Conservation (phyloP, 2,888 invertebrate genomes). For the Serrognathus titanus region DNA sequence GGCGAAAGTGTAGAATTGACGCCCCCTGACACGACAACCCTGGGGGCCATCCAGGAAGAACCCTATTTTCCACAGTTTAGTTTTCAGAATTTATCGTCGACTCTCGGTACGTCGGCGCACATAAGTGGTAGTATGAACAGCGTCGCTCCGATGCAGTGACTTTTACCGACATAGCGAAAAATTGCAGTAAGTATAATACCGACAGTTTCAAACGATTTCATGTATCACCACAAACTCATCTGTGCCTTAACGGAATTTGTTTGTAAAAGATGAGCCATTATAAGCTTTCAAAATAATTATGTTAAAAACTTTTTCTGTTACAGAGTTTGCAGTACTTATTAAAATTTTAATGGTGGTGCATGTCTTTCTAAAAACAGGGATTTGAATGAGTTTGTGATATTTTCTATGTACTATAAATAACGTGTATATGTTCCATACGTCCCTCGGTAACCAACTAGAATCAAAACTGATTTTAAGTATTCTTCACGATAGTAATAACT, state of each 20-base stretch:
- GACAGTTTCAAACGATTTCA: too few relatives aligned
- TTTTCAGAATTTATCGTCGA: slow-evolving; percentile 68
- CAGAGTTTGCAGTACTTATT: slow-evolving; percentile 3
- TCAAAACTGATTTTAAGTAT: too few relatives aligned
- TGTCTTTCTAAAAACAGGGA: slow-evolving; percentile 6
- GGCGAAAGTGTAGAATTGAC: slow-evolving; percentile 95
- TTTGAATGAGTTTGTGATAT: slow-evolving; percentile 14
- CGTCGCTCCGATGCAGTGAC: slow-evolving; percentile 29
- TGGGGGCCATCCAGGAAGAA: slow-evolving; percentile 68
- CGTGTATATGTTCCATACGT: neutral
- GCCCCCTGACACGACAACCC: slow-evolving; percentile 74
- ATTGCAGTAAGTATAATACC: neutral
- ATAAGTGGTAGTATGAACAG: slow-evolving; percentile 60
- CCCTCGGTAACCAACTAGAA: too few relatives aligned
- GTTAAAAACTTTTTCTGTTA: neutral
- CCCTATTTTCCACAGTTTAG: slow-evolving; percentile 80
- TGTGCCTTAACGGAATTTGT: neutral
- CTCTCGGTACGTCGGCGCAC: slow-evolving; percentile 60
- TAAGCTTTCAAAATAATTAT: too few relatives aligned
- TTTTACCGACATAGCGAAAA: slow-evolving; percentile 5
- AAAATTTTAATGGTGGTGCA: slow-evolving; percentile 3
- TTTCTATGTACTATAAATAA: slow-evolving; percentile 5
- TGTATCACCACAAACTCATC: too few relatives aligned
- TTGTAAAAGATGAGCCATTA: neutral
- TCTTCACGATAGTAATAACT: too few relatives aligned